Percentiles rank a stretch among this genome's conserved stretches.
Conservation (phyloP, 2,888 invertebrate species). For the Xestia rhomboidea region DNA sequence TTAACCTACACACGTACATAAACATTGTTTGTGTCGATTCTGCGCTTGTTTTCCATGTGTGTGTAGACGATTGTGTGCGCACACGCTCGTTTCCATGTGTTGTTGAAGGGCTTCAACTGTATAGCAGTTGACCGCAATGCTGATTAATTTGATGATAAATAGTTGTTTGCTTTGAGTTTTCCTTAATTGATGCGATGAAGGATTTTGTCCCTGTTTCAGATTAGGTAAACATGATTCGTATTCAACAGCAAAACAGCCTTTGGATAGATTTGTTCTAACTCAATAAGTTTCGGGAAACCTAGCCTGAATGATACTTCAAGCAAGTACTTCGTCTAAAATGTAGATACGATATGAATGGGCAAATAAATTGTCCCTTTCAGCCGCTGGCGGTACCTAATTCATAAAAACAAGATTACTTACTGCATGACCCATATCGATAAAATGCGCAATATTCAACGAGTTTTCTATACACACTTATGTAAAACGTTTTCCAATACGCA, state of each 20-base stretch:
- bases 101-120: conserved; percentile 84
- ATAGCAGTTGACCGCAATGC: conserved; percentile 82
- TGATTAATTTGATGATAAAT: conserved; percentile 87
- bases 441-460: conserved; percentile 27
- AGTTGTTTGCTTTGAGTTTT: conserved; percentile 81
- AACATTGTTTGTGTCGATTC: conserved; percentile 73
- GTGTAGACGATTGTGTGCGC: conserved; percentile 61
- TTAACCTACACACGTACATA: conserved; percentile 73
- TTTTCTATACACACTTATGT: conserved; percentile 28
- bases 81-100: conserved; percentile 67
- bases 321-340: background rate
- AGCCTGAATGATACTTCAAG: background rate
- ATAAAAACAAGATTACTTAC: conserved; percentile 8
- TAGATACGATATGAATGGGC: background rate
- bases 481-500: conserved; percentile 28
- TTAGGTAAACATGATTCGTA: conserved; percentile 35
- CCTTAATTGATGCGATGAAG: conserved; percentile 79
- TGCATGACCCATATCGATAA: conserved; percentile 41
- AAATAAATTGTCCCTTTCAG: background rate
- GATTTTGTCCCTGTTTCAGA: conserved; percentile 70
- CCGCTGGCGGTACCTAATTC: background rate
- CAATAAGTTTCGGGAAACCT: conserved; percentile 15
- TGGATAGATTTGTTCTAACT: background rate
- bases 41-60: conserved; percentile 71
- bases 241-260: background rate